Evolutionary conservation across 2,888 invertebrate species (phyloP).

Genomic region (Copidosoma aretas): DNA sequence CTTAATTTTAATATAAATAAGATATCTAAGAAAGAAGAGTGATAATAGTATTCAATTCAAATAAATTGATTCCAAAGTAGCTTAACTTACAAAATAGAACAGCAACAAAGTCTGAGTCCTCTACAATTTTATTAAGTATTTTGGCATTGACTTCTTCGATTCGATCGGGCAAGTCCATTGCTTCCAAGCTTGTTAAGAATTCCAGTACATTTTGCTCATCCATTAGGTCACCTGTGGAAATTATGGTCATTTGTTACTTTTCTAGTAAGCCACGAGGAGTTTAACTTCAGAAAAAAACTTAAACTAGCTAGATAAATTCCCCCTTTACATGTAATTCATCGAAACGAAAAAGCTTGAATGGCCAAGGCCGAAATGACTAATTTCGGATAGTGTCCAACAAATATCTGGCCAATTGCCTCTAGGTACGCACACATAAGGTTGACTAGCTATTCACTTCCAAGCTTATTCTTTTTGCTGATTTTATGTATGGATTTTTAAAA

Average conservation of each 20-base stretch:
- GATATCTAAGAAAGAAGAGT: neutral
- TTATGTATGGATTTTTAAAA: too few species aligned
- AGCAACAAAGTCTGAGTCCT: slow-evolving; percentile 90
- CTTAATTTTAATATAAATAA: neutral
- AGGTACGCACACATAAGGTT: slow-evolving; percentile 3
- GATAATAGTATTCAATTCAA: neutral
- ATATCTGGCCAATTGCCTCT: slow-evolving; percentile 48
- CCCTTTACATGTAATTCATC: slow-evolving; percentile 14
- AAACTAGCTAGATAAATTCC: neutral
- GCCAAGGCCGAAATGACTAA: slow-evolving; percentile 35
- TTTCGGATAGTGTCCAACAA: slow-evolving; percentile 53
- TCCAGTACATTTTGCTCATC: slow-evolving; percentile 92
- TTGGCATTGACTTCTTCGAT: slow-evolving; percentile 95
- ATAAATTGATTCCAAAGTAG: neutral
- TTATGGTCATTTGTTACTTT: neutral
- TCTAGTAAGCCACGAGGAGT: too few species aligned
- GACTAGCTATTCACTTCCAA: neutral
- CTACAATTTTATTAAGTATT: slow-evolving; percentile 87
- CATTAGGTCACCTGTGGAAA: slow-evolving; percentile 82
- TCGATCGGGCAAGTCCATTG: slow-evolving; percentile 92
- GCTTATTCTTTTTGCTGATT: slow-evolving; percentile 19
- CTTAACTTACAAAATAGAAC: slow-evolving; percentile 90
- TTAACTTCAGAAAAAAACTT: too few species aligned
- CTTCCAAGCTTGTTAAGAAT: slow-evolving; percentile 91
- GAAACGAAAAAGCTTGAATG: slow-evolving; percentile 28